Conservation (phyloP, 2,888 invertebrate genomes). For the Lydus trimaculatus region DNA sequence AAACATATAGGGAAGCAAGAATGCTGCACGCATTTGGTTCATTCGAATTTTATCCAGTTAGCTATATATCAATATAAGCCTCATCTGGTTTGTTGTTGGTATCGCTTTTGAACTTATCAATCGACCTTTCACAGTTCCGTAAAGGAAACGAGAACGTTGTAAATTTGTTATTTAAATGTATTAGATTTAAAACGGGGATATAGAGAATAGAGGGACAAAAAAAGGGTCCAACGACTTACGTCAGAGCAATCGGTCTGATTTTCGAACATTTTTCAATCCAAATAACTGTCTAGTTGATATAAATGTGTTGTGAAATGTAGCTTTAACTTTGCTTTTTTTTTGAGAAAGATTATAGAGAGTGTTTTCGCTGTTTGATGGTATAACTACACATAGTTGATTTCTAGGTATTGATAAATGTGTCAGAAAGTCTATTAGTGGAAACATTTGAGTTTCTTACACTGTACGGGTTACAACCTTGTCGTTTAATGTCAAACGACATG, state of each 20-base stretch:
- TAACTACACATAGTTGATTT: too few relatives aligned
- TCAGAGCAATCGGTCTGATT: not conserved
- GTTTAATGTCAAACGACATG: slow-evolving; percentile 41
- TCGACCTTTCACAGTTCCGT: not conserved
- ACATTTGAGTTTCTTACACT: slow-evolving; percentile 44
- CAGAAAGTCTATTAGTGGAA: slow-evolving; percentile 46
- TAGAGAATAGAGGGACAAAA: not conserved
- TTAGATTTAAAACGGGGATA: not conserved
- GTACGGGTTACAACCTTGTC: slow-evolving; percentile 46
- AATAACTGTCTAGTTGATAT: not conserved
- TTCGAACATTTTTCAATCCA: slow-evolving; percentile 1
- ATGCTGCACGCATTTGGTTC: not conserved
- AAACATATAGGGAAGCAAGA: too few relatives aligned
- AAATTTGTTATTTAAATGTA: slow-evolving; percentile 8
- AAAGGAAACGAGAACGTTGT: not conserved
- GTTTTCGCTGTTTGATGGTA: slow-evolving; percentile 3
- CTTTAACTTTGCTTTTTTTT: not conserved
- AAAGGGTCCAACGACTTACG: not conserved
- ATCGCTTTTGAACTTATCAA: not conserved
- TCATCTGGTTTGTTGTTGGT: not conserved
- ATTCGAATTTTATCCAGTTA: not conserved
- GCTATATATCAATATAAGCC: not conserved
- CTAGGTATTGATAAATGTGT: slow-evolving; percentile 49
- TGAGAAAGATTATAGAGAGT: not conserved
- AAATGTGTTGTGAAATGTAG: slow-evolving; percentile 8